These are phyloP conservation scores for Apoda limacodes DNA, from an alignment of 2,888 invertebrate genomes.

Conservation along the genomic window DNA sequence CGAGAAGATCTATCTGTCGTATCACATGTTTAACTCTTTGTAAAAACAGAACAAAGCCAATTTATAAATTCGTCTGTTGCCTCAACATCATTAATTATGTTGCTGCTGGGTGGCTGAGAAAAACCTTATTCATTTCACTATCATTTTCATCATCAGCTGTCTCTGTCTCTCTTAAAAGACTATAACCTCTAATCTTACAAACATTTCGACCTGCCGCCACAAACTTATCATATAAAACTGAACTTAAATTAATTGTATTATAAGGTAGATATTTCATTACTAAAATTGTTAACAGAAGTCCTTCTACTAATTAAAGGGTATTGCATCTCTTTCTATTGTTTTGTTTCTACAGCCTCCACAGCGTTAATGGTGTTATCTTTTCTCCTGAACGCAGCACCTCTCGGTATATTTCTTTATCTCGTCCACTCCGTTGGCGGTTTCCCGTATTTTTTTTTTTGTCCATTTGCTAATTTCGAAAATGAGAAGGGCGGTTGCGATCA, in stretches of 20 bases:
- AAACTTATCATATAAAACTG: slow-evolving; percentile 3
- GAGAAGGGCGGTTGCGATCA: slow-evolving; percentile 58
- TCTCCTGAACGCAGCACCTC: slow-evolving; percentile 66
- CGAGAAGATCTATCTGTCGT: no score
- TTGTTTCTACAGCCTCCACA: slow-evolving; percentile 52
- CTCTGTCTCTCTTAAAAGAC: slow-evolving; percentile 38
- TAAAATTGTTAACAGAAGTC: slow-evolving; percentile 2
- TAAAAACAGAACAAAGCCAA: slow-evolving; percentile 61
- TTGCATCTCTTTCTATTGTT: slow-evolving; percentile 53
- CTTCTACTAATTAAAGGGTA: slow-evolving; percentile 17
- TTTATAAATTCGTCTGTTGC: slow-evolving; percentile 67
- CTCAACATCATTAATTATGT: slow-evolving; percentile 69
- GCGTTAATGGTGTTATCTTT: slow-evolving; percentile 69
- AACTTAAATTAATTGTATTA: slow-evolving; percentile 6
- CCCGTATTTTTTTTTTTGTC: slow-evolving; percentile 52
- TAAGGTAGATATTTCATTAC: slow-evolving; percentile 14
- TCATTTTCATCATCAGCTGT: slow-evolving; percentile 54
- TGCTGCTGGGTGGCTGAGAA: slow-evolving; percentile 70
- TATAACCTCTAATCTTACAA: slow-evolving; percentile 16
- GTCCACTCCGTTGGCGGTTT: slow-evolving; percentile 61
- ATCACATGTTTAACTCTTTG: slow-evolving; percentile 49
- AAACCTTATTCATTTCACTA: slow-evolving; percentile 68
- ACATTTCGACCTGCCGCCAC: slow-evolving; percentile 16
- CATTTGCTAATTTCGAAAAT: slow-evolving; percentile 69
- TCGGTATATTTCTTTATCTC: slow-evolving; percentile 69